Conservation (phyloP, 1,140 invertebrate species). For the Aethina tumida region DNA sequence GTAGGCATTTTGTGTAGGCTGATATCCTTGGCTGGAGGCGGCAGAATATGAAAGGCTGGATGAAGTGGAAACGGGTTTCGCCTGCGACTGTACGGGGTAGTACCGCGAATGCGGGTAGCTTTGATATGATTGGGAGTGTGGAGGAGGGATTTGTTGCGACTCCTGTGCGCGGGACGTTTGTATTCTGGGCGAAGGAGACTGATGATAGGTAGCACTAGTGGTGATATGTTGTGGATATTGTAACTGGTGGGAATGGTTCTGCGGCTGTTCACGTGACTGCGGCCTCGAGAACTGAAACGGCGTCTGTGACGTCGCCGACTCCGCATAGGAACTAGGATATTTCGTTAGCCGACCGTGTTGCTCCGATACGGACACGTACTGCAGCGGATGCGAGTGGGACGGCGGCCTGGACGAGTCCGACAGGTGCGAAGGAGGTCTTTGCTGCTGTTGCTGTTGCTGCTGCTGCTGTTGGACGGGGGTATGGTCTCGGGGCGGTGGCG, state of each 20-base stretch:
- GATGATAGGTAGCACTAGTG: constrained; percentile 18
- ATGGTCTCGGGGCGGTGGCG: constrained; percentile 2
- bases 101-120: no score
- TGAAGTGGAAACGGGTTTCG: no score
- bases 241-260: constrained; percentile 19
- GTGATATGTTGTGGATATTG: constrained; percentile 24
- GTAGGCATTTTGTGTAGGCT: no score
- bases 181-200: constrained; percentile 14
- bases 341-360: constrained; percentile 15
- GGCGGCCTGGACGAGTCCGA: constrained; percentile 24
- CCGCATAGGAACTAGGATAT: constrained; percentile 12
- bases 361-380: constrained; percentile 11
- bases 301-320: constrained; percentile 14
- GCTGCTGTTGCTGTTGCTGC: constrained; percentile 20
- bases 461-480: constrained; percentile 6
- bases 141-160: no score
- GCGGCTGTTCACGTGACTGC: constrained; percentile 23
- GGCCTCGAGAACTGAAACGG: constrained; percentile 22
- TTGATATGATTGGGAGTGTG: constrained; percentile 32
- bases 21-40: no score
- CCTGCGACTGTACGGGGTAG: no score
- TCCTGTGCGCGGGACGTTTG: constrained; percentile 23
- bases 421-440: constrained; percentile 24
- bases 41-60: no score
- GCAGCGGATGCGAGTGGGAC: constrained; percentile 24